Base-by-base conservation (phyloP, 2,113 vertebrate genomes). In the Garra rufa region DNA sequence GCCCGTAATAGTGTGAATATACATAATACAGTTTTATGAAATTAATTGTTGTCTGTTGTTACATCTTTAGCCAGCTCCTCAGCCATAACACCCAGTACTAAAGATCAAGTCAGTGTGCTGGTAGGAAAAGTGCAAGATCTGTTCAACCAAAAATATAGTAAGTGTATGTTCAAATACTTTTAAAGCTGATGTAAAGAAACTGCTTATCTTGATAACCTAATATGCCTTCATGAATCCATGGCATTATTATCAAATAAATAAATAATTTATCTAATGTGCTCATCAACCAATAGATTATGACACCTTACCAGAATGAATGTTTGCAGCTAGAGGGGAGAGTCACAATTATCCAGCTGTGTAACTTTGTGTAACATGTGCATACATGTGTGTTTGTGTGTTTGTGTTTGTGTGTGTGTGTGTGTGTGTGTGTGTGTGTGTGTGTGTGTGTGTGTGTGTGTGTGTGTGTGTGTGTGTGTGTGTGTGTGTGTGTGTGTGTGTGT, bases 91-190 rank as follows among this genome's bases (percentile, higher is more conserved):
- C 43, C 46, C 43, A 75, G 44, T 15, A 69, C 61, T 26, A 63
- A 34, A 70, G 44, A 28, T 17, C 2, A 48, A 13, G 26, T 75
- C 46, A 50, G 1, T 75, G 46, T 50, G 2, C 73, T 75, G 73
- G 2, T 50, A 2, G 14, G 46, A 50, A 28, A 52, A 28, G 46
- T 76, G 13, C 46, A 76, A 52, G 73, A 76, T 52, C n/a, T 74
- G 1, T 74, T 48, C 71, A 74, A 48, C n/a, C 43, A 74, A 48
- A 74, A 48, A 74, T 71, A 71, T 13, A 41, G 69, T 43, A 70
- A 74, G 70, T 10, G 11, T 70, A 34, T 34, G 2, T 41, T 70
- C 67, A 70, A 70, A 65, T 10, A 70, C 28, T 17, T 61, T 61
- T 26, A 67, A 67, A 14, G 28, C 61, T 63, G 26, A 19, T 69